Conservation (phyloP, 2,888 invertebrate genomes). For the Thyatira batis region DNA sequence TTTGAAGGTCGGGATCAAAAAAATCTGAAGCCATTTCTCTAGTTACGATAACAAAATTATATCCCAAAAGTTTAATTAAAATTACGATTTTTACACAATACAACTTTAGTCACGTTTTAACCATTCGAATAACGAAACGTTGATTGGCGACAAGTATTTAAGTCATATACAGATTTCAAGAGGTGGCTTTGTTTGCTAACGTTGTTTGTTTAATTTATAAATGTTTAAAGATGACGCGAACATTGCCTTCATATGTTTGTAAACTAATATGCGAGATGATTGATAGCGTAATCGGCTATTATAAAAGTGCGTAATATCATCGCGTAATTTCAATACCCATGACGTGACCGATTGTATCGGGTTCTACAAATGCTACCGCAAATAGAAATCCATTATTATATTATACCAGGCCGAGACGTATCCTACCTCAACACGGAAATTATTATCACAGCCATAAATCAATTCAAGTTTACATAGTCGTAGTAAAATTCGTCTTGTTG, state of each 20-base stretch:
- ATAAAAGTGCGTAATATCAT: constrained; percentile 19
- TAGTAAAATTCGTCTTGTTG: constrained; percentile 48
- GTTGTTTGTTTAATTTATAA: background rate
- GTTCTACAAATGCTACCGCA: constrained; percentile 48
- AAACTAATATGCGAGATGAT: background rate
- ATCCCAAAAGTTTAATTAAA: too few species aligned
- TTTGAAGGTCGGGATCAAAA: too few species aligned
- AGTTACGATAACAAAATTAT: too few species aligned
- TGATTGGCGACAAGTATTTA: background rate
- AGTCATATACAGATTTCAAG: background rate
- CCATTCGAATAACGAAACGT: background rate
- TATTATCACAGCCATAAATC: constrained; percentile 69
- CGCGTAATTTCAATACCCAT: constrained; percentile 36
- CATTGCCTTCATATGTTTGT: background rate
- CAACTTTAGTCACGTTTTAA: too few species aligned
- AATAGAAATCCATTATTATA: constrained; percentile 51
- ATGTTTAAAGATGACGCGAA: background rate
- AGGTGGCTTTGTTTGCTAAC: background rate
- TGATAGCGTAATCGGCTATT: constrained; percentile 4
- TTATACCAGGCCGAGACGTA: constrained; percentile 48
- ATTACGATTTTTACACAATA: too few species aligned
- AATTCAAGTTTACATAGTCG: constrained; percentile 49
- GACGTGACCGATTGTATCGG: constrained; percentile 40
- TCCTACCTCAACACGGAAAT: constrained; percentile 73
- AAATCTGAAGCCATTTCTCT: too few species aligned